These are phyloP conservation scores for Caenorhabditis sulstoni DNA, from an alignment of 2,888 invertebrate species.

Conservation along the genomic window DNA sequence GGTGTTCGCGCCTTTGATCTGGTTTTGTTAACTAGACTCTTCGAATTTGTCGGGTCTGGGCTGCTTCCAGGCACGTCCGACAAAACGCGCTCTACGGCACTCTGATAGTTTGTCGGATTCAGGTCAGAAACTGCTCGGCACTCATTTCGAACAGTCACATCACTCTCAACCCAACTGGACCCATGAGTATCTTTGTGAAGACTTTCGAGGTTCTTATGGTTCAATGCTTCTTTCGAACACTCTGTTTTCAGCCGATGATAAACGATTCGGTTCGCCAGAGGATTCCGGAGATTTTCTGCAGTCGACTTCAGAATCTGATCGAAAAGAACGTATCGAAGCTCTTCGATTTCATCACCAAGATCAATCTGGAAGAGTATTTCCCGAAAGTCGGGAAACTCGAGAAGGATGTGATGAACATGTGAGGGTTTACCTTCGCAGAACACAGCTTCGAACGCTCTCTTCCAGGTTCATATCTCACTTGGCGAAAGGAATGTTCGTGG, in stretches of 20 bases:
- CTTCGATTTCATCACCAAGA: conserved; percentile 70
- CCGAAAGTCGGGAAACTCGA: conserved; percentile 36
- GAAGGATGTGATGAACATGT: conserved; percentile 48
- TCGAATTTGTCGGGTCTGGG: no score
- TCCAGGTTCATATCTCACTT: conserved; percentile 75
- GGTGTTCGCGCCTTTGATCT: no score
- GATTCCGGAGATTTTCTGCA: conserved; percentile 77
- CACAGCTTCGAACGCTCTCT: no score
- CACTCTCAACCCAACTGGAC: conserved; percentile 74
- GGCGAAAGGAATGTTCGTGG: conserved; percentile 74
- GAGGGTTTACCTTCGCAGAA: no score
- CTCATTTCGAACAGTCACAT: conserved; percentile 74
- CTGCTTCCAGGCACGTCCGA: no score
- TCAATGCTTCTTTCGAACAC: background rate
- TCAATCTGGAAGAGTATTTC: conserved; percentile 74
- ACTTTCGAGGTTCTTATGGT: conserved; percentile 79
- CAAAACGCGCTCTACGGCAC: no score
- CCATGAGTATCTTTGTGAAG: conserved; percentile 76
- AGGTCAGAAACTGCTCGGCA: conserved; percentile 76
- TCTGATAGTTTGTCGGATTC: conserved; percentile 1
- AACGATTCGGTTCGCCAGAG: conserved; percentile 76
- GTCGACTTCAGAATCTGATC: conserved; percentile 73
- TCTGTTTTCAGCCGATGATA: conserved; percentile 68
- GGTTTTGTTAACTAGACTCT: no score
- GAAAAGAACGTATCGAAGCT: conserved; percentile 77